These are phyloP conservation scores for Oscheius sp. DNA, from an alignment of 2,888 invertebrate species.

Conservation along the genomic window DNA sequence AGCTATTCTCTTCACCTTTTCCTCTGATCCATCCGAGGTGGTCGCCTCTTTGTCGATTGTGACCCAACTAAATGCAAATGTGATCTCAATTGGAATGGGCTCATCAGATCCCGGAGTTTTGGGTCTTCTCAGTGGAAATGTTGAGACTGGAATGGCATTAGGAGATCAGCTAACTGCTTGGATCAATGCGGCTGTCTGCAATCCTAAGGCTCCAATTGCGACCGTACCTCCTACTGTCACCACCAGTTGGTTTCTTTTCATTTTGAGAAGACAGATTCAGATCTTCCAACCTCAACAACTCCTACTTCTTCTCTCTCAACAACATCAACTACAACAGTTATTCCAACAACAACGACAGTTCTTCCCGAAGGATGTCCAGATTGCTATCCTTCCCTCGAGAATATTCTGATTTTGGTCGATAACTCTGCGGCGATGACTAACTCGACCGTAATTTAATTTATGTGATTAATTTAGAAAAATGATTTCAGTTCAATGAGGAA, in stretches of 20 bases:
- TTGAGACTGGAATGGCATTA: neutral
- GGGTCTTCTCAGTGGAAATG: conserved; percentile 17
- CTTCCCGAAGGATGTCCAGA: conserved; percentile 17
- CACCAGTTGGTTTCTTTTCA: neutral
- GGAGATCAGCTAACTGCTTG: neutral
- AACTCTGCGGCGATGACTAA: neutral
- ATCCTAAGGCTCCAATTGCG: conserved; percentile 9
- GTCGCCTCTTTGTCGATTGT: neutral
- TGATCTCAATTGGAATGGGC: conserved; percentile 7
- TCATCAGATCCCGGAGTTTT: neutral
- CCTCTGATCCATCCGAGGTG: neutral
- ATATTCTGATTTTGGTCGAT: conserved; percentile 25
- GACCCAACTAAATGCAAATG: neutral
- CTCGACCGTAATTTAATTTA: neutral
- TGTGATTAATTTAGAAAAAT: neutral
- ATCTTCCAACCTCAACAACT: neutral
- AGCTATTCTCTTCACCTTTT: conserved; percentile 21
- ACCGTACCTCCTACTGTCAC: neutral
- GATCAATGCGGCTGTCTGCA: conserved; percentile 13
- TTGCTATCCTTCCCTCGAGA: conserved; percentile 14
- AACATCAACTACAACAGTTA: neutral
- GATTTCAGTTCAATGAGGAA: conserved; percentile 8
- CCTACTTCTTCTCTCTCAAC: neutral
- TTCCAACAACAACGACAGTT: neutral
- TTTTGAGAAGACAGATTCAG: neutral